Conservation (phyloP, 1,140 invertebrate genomes). For the Maconellicoccus hirsutus region DNA sequence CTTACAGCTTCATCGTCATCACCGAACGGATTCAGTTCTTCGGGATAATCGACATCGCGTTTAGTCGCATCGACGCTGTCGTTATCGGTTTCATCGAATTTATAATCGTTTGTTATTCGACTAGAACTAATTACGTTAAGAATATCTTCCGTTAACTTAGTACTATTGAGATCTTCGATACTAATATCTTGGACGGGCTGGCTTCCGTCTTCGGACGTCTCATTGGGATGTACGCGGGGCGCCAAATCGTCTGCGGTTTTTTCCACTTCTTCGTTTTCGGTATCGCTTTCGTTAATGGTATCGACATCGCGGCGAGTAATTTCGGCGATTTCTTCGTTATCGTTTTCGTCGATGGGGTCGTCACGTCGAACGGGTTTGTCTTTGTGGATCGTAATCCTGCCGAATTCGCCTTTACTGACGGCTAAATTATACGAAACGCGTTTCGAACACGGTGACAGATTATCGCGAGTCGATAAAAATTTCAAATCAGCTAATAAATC, state of each 20-base stretch:
- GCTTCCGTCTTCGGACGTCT: too few relatives aligned
- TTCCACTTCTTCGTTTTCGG: not conserved
- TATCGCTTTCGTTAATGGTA: not conserved
- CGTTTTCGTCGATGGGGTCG: not conserved
- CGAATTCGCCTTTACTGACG: not conserved
- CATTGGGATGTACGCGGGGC: not conserved
- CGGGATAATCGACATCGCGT: slow-evolving; percentile 46
- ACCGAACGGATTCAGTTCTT: slow-evolving; percentile 66
- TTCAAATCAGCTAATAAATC: not conserved
- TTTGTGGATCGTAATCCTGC: not conserved
- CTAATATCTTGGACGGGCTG: not conserved
- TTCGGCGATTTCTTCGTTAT: not conserved
- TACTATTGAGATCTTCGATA: not conserved
- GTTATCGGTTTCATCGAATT: not conserved
- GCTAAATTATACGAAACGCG: not conserved
- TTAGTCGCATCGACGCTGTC: not conserved
- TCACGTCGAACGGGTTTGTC: too few relatives aligned
- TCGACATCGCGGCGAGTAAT: not conserved
- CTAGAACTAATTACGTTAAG: slow-evolving; percentile 4
- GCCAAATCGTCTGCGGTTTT: not conserved
- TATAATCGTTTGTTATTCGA: not conserved
- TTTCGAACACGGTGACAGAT: not conserved
- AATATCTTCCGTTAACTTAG: not conserved
- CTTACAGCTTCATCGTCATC: slow-evolving; percentile 47
- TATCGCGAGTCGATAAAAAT: not conserved